Evolutionary conservation across 2,888 invertebrate species (phyloP).

Genomic region (Magallana nippona): DNA sequence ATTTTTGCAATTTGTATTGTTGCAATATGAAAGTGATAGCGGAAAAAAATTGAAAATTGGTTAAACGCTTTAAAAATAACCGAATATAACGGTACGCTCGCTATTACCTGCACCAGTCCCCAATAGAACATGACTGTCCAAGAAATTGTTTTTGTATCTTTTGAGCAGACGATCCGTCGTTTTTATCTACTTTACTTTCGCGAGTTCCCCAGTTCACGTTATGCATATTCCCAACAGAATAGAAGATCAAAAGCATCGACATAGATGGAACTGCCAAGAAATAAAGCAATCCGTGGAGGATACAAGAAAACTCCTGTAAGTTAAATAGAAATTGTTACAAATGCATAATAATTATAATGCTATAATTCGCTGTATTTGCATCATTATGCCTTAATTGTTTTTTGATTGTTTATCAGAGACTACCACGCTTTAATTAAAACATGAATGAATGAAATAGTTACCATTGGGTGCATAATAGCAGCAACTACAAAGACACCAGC

Average conservation of each 20-base stretch:
- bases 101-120: constrained; percentile 32
- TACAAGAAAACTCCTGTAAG: constrained; percentile 6
- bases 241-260: constrained; percentile 94
- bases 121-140: background rate
- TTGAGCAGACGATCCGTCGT: background rate
- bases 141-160: background rate
- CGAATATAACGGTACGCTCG: too few species aligned
- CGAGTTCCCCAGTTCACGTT: constrained; percentile 96
- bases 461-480: too few species aligned
- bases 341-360: too few species aligned
- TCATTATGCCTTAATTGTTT: too few species aligned
- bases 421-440: too few species aligned
- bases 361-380: too few species aligned
- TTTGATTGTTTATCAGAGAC: too few species aligned
- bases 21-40: too few species aligned
- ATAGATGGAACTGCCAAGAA: constrained; percentile 88
- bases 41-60: too few species aligned
- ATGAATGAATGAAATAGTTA: too few species aligned
- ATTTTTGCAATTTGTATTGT: too few species aligned
- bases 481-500: constrained; percentile 91
- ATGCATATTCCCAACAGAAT: constrained; percentile 94
- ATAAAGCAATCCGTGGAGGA: constrained; percentile 31
- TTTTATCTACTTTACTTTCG: constrained; percentile 82
- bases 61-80: too few species aligned
- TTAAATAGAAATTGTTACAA: background rate